Conservation (phyloP, 2,797 vertebrate species). For the Periophthalmus magnuspinnatus region DNA sequence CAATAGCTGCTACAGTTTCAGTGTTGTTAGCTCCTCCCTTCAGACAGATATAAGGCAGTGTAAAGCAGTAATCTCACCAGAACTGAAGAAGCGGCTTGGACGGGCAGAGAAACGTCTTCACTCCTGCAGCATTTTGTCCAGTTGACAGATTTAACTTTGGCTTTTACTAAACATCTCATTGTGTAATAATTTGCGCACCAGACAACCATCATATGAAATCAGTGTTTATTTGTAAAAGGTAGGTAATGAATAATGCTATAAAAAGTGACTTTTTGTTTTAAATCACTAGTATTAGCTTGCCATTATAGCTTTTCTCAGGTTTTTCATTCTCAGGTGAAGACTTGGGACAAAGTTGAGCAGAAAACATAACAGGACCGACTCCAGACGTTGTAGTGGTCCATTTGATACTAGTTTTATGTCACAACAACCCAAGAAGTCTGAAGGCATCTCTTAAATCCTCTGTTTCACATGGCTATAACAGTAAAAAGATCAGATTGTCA, state of each 20-base stretch:
- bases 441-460: constrained; percentile 73
- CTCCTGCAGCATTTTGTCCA: no score
- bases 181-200: background rate
- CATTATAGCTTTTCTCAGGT: constrained; percentile 37
- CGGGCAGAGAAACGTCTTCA: no score
- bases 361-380: background rate
- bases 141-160: no score
- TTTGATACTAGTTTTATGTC: background rate
- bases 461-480: constrained; percentile 69
- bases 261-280: constrained; percentile 16
- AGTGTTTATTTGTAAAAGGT: constrained; percentile 21
- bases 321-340: constrained; percentile 48
- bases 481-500: constrained; percentile 12
- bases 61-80: no score
- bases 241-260: constrained; percentile 21
- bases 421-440: constrained; percentile 69
- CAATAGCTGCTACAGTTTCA: no score
- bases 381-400: background rate
- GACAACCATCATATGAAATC: background rate
- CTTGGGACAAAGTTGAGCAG: constrained; percentile 25
- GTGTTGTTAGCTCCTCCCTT: no score
- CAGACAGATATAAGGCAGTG: no score
- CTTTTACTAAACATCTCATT: no score
- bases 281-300: constrained; percentile 47
- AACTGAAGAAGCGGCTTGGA: no score